Base-by-base conservation (phyloP, 2,888 invertebrate species). In the Drosophila sordidula region DNA sequence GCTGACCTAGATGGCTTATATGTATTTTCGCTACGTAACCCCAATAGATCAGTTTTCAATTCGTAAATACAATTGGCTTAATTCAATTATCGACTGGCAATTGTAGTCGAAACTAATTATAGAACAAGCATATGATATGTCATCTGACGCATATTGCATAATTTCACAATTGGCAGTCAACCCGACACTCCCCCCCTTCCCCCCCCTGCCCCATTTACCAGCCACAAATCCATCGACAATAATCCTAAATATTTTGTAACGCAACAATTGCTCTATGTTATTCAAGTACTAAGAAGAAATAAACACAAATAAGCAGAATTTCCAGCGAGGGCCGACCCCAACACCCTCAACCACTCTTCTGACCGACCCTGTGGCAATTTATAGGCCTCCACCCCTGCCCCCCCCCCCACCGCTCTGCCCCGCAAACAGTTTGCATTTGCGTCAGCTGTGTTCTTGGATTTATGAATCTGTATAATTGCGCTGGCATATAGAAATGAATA, bases 391-490 rank as follows among this genome's bases (percentile, higher is more conserved):
- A 9, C 32, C 9, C 18, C 18, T 4, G 22, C 4, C 38, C 0
- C 50, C 8, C 3, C 5, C 4, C 18, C 1, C 18, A 18, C n/a
- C n/a, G n/a, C 11, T 6, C n/a, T 9, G 1, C 14, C 0, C 6
- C 4, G 8, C 3, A 6, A 22, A 14, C 62, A 36, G 36, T 54
- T 5, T 22, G 64, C 64, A 81, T 82, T 72, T 85, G 77, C 82
- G 82, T 82, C 85, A 82, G 80, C 41, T 80, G 70, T 70, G 86
- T 29, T 83, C 83, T 83, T 86, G 82, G 69, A 52, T 52, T 69
- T 73, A 59, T 65, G 73, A 73, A 63, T 52, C 61, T 50, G 62
- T 61, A 78, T 69, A 81, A 78, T 73, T 72, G 73, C 26, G 41
- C 41, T 78, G 57, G 58, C 63, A 61, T 58, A 66, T 64, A 50